phyloP scores from a whole-genome alignment of 2,888 invertebrate species.

The Heliconius sara region DNA sequence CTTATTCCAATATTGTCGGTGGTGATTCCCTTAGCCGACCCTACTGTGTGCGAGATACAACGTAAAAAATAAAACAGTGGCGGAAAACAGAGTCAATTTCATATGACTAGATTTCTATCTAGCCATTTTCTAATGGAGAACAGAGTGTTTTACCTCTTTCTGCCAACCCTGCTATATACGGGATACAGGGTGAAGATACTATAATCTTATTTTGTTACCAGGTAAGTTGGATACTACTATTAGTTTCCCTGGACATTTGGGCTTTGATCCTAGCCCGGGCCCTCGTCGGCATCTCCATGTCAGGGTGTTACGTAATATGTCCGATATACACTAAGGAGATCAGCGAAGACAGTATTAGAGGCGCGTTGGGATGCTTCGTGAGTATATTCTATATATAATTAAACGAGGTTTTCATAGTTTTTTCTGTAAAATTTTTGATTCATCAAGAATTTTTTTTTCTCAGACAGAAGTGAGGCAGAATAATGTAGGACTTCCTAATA shows the following conservation, averaged over 20 bases:
- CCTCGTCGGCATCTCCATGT: conserved; percentile 66
- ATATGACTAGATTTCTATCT: too few species aligned
- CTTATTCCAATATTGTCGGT: too few species aligned
- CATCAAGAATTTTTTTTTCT: too few species aligned
- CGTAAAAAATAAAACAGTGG: too few species aligned
- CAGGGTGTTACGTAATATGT: conserved; percentile 66
- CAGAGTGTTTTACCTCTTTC: too few species aligned
- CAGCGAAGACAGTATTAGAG: conserved; percentile 80
- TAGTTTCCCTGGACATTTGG: conserved; percentile 64
- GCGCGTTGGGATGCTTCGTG: conserved; percentile 83
- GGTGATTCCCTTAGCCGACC: too few species aligned
- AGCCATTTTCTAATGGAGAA: too few species aligned
- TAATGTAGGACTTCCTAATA: neutral
- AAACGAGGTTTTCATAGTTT: neutral
- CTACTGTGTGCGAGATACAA: too few species aligned
- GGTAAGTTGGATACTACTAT: conserved; percentile 61
- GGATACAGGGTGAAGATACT: too few species aligned
- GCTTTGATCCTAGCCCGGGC: conserved; percentile 66
- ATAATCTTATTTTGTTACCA: conserved; percentile 38
- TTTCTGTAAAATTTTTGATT: neutral
- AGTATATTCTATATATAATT: conserved; percentile 44
- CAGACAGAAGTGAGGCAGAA: too few species aligned
- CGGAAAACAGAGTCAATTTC: too few species aligned
- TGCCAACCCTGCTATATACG: too few species aligned
- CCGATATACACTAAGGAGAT: conserved; percentile 84